Evolutionary conservation across 1,140 invertebrate species (phyloP).

Genomic region (Diabrotica undecimpunctata): DNA sequence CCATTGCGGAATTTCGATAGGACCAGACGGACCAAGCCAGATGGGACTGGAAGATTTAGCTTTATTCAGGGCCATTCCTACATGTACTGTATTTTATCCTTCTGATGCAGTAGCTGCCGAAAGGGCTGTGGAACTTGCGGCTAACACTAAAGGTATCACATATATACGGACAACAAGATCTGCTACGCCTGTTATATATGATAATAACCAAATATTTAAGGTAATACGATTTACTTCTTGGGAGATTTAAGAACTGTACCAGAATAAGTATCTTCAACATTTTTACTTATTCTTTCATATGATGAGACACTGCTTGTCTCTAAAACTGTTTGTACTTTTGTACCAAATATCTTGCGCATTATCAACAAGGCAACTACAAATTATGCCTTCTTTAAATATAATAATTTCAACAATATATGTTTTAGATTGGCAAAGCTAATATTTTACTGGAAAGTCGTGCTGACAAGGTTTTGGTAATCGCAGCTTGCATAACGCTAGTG

Average conservation of each 20-base stretch:
- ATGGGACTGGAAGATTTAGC: conserved; percentile 99
- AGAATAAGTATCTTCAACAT: no score
- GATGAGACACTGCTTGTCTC: no score
- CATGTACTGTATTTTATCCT: conserved; percentile 94
- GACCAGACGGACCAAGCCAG: conserved; percentile 98
- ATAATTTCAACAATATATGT: conserved; percentile 4
- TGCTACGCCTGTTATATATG: conserved; percentile 82
- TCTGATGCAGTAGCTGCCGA: conserved; percentile 93
- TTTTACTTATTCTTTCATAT: no score
- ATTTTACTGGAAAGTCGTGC: conserved; percentile 69
- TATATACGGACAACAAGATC: conserved; percentile 95
- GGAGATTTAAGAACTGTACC: no score
- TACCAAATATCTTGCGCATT: no score
- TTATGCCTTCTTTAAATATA: no score
- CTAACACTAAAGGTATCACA: conserved; percentile 92
- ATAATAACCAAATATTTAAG: conserved; percentile 79
- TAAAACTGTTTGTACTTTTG: no score
- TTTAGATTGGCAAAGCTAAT: conserved; percentile 70
- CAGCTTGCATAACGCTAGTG: conserved; percentile 88
- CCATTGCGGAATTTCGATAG: conserved; percentile 93
- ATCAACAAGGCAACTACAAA: no score
- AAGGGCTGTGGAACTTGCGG: conserved; percentile 90
- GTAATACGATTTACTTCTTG: conserved; percentile 47
- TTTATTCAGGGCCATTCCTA: conserved; percentile 90
- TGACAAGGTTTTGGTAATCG: conserved; percentile 84